These are phyloP conservation scores for Cosmia pyralina DNA, from an alignment of 2,888 invertebrate species.

Conservation along the genomic window DNA sequence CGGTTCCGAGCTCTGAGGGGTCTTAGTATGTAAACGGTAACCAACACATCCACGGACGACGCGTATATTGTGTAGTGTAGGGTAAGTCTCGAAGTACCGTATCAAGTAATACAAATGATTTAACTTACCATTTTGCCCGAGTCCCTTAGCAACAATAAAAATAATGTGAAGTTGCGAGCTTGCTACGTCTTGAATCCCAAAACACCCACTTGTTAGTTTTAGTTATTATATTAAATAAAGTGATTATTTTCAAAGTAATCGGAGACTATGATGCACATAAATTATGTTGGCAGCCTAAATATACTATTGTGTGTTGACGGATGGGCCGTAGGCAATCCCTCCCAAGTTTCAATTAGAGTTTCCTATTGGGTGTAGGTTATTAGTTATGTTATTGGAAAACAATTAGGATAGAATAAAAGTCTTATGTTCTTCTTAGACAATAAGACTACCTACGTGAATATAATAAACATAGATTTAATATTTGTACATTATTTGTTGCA, in stretches of 20 bases:
- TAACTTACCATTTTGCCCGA: neutral
- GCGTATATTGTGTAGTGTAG: no score
- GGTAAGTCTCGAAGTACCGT: no score
- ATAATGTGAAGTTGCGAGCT: neutral
- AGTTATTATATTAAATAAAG: neutral
- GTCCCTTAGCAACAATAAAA: neutral
- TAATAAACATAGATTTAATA: constrained; percentile 27
- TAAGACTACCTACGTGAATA: constrained; percentile 21
- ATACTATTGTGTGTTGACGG: neutral
- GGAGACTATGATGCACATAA: neutral
- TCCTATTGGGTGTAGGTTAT: neutral
- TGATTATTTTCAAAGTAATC: neutral
- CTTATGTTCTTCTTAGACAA: constrained; percentile 33
- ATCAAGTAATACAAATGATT: neutral
- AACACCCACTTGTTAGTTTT: no score
- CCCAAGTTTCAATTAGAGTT: neutral
- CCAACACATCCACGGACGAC: no score
- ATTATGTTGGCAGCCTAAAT: neutral
- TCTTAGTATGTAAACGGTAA: no score
- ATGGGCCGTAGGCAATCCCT: neutral
- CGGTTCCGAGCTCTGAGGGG: no score
- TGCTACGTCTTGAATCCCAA: no score
- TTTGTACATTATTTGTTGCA: constrained; percentile 26
- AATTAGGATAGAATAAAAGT: constrained; percentile 2
- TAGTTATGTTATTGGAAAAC: constrained; percentile 6